These are phyloP conservation scores for Sarcophaga peregrina DNA, from an alignment of 1,140 invertebrate species.

Conservation along the genomic window DNA sequence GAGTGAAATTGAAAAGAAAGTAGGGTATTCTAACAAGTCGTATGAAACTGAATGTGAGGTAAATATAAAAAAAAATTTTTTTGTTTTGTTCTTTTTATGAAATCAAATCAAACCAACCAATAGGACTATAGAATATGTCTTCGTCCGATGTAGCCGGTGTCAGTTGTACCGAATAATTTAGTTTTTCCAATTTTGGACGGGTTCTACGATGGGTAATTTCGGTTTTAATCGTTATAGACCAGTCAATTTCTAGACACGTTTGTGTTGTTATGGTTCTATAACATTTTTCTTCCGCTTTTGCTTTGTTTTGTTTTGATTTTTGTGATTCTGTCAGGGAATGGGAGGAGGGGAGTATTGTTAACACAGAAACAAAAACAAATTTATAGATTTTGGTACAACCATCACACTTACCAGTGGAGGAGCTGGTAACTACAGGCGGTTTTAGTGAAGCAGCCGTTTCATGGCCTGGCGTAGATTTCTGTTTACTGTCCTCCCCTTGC, in stretches of 20 bases:
- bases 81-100: no score
- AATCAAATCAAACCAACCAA: slow-evolving; percentile 53
- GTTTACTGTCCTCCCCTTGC: slow-evolving; percentile 43
- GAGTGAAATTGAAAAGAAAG: no score
- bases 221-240: slow-evolving; percentile 21
- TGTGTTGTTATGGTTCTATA: slow-evolving; percentile 22
- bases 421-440: slow-evolving; percentile 48
- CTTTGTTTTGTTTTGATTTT: not conserved
- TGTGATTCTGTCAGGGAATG: not conserved
- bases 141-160: slow-evolving; percentile 63
- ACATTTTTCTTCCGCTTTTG: not conserved
- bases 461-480: slow-evolving; percentile 54
- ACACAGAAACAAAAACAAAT: slow-evolving; percentile 62
- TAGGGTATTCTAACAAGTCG: no score
- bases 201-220: slow-evolving; percentile 14
- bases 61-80: not conserved
- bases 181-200: slow-evolving; percentile 5
- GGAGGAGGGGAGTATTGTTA: not conserved
- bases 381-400: not conserved
- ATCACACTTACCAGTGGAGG: slow-evolving; percentile 55
- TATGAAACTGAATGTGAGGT: not conserved
- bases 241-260: slow-evolving; percentile 17
- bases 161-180: slow-evolving; percentile 42
- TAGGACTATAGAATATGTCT: slow-evolving; percentile 63
- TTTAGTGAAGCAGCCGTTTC: slow-evolving; percentile 49